Evolutionary conservation across 2,113 vertebrate species (phyloP).

Genomic region (Callionymus lyra): DNA sequence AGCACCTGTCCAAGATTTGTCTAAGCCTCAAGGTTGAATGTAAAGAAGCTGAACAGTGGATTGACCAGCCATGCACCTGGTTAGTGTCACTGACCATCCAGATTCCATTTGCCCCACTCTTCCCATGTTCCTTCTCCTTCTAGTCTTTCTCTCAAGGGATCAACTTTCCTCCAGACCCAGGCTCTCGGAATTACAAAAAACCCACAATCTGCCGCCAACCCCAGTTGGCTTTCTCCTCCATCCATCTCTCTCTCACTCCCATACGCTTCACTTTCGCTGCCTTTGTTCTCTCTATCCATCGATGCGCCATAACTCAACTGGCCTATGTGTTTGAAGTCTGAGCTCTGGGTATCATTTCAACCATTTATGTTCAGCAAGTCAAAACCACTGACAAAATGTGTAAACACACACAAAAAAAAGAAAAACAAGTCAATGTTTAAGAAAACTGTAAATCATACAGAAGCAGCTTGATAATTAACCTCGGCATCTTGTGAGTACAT

Average conservation of each 20-base stretch:
- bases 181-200: constrained; percentile 39
- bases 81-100: constrained; percentile 65
- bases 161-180: constrained; percentile 53
- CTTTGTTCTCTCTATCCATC: constrained; percentile 58
- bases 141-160: constrained; percentile 49
- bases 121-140: constrained; percentile 40
- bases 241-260: constrained; percentile 59
- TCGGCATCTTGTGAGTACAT: too few species aligned
- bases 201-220: constrained; percentile 50
- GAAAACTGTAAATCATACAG: too few species aligned
- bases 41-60: constrained; percentile 17
- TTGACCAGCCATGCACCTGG: constrained; percentile 56
- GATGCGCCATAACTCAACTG: constrained; percentile 59
- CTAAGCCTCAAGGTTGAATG: constrained; percentile 13
- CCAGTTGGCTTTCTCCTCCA: constrained; percentile 43
- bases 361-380: constrained; percentile 35
- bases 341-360: constrained; percentile 62
- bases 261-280: constrained; percentile 37
- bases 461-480: too few species aligned
- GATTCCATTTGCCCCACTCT: constrained; percentile 42
- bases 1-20: constrained; percentile 46
- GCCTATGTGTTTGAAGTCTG: constrained; percentile 57
- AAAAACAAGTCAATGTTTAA: too few species aligned
- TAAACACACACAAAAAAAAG: constrained; percentile 5
- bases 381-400: constrained; percentile 43